Conservation (phyloP, 2,888 invertebrate species). For the Mesorhabditis sp. region DNA sequence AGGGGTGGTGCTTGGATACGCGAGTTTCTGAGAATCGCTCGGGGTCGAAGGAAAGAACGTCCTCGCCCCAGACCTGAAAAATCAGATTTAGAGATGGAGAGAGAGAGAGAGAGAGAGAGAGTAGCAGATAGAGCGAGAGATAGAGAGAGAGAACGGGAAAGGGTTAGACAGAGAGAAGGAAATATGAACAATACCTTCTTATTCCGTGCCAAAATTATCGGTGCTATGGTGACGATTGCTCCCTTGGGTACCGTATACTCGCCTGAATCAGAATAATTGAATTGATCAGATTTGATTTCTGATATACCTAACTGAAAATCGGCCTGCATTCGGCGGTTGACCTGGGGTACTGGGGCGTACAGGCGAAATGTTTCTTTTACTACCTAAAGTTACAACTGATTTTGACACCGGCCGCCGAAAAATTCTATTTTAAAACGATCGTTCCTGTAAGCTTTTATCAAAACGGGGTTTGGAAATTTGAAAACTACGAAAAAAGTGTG, state of each 20-base stretch:
- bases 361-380: not conserved
- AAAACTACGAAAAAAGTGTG: not conserved
- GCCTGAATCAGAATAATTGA: not conserved
- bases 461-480: too few relatives aligned
- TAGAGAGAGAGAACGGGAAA: too few relatives aligned
- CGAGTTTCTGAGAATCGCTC: not conserved
- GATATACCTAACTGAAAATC: not conserved
- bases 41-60: not conserved
- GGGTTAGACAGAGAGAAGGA: too few relatives aligned
- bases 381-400: too few relatives aligned
- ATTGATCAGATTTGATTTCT: too few relatives aligned
- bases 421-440: too few relatives aligned
- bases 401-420: too few relatives aligned
- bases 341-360: not conserved
- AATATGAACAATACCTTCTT: too few relatives aligned
- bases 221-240: not conserved
- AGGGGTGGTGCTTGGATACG: not conserved
- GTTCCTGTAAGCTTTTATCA: too few relatives aligned
- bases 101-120: too few relatives aligned
- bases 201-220: not conserved
- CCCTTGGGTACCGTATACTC: not conserved
- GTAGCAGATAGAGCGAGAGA: too few relatives aligned
- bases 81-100: not conserved
- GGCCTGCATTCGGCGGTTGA: not conserved
- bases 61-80: not conserved